Percentiles rank a stretch among this genome's conserved stretches.
Conservation (phyloP, 2,888 invertebrate species). For the Arctia plantaginis region DNA sequence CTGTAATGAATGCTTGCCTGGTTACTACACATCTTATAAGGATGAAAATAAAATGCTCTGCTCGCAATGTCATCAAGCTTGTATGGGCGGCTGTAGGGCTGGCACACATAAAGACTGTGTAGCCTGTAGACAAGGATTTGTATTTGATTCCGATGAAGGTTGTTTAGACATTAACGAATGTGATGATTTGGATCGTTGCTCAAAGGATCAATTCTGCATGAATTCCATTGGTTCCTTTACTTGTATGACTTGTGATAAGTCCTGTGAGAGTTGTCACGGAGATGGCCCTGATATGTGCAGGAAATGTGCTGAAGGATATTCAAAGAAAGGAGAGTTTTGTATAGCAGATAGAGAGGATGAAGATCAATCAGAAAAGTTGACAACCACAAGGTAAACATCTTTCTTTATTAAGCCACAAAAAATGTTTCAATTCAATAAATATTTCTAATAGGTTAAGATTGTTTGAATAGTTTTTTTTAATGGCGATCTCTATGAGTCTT, state of each 20-base stretch:
- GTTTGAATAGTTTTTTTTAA: too few species aligned
- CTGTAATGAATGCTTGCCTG: slow-evolving; percentile 92
- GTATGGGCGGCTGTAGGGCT: slow-evolving; percentile 91
- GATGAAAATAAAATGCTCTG: slow-evolving; percentile 92
- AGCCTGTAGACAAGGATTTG: slow-evolving; percentile 90
- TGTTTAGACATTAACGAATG: slow-evolving; percentile 96
- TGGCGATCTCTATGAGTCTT: too few species aligned
- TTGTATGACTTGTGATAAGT: slow-evolving; percentile 93
- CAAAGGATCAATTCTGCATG: slow-evolving; percentile 92
- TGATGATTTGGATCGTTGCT: slow-evolving; percentile 84
- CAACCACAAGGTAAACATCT: slow-evolving; percentile 69
- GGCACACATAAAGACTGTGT: slow-evolving; percentile 89
- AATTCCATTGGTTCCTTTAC: slow-evolving; percentile 94
- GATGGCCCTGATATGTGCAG: slow-evolving; percentile 97
- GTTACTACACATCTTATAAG: slow-evolving; percentile 90
- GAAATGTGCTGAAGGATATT: slow-evolving; percentile 91
- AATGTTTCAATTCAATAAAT: not conserved
- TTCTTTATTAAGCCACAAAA: not conserved
- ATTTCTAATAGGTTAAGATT: not conserved
- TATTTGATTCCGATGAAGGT: slow-evolving; percentile 90
- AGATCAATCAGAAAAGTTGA: slow-evolving; percentile 70
- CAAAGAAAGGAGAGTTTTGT: slow-evolving; percentile 91
- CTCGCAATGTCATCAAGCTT: slow-evolving; percentile 92
- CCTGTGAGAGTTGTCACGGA: slow-evolving; percentile 94
- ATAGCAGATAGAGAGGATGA: slow-evolving; percentile 86